phyloP scores from a whole-genome alignment of 2,113 vertebrate species.

The Salminus brasiliensis region DNA sequence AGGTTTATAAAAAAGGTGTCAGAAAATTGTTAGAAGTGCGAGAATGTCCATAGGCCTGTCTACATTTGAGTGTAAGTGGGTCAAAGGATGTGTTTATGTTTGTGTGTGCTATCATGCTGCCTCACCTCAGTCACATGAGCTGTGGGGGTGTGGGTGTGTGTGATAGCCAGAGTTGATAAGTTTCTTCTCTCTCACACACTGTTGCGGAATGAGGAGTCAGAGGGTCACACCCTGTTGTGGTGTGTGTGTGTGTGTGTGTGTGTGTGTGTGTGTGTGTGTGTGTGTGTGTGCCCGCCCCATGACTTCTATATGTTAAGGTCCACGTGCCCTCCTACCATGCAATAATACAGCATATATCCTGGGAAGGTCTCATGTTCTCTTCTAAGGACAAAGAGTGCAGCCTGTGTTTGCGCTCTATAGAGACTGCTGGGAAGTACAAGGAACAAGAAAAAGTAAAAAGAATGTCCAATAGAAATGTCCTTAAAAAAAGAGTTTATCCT shows the following conservation, averaged over 20 bases:
- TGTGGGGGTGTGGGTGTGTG: slow-evolving; percentile 7
- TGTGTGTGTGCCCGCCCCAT: too few relatives aligned
- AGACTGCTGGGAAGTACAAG: not conserved
- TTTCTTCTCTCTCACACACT: slow-evolving; percentile 31
- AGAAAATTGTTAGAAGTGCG: not conserved
- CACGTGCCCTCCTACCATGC: not conserved
- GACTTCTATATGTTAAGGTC: not conserved
- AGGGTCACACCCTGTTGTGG: slow-evolving; percentile 33
- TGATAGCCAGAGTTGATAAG: slow-evolving; percentile 28
- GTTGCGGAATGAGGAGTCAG: slow-evolving; percentile 41
- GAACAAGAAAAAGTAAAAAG: not conserved
- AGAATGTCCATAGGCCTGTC: not conserved
- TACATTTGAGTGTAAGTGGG: not conserved
- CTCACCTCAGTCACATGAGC: slow-evolving; percentile 18
- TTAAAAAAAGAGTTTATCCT: not conserved
- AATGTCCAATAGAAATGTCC: not conserved
- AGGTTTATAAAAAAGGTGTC: not conserved
- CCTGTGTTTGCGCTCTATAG: not conserved
- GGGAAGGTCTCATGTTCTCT: not conserved
- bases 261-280: too few relatives aligned
- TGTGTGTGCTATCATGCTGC: slow-evolving; percentile 22
- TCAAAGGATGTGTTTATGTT: slow-evolving; percentile 26
- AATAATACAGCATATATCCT: not conserved
- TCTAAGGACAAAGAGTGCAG: not conserved
- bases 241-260: too few relatives aligned